Evolutionary conservation across 1,140 invertebrate species (phyloP).

Genomic region (Leptinotarsa lineolata): DNA sequence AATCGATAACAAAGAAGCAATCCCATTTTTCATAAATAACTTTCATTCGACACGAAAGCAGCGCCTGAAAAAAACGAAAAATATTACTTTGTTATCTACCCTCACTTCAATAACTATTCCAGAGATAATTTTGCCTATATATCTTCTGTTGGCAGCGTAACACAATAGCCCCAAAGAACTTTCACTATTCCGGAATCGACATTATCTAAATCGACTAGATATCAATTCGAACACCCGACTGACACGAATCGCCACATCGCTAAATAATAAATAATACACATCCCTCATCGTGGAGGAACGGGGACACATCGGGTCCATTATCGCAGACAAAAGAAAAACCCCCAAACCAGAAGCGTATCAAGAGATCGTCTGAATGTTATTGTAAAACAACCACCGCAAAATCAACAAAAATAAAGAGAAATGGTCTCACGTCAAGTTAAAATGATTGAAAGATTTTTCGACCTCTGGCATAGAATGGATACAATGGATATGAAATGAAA

Average conservation of each 20-base stretch:
- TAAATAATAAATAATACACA: neutral
- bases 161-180: neutral
- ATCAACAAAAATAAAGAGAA: too few species aligned
- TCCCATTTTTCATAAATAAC: too few species aligned
- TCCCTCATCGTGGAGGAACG: neutral
- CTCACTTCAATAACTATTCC: neutral
- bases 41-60: too few species aligned
- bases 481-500: too few species aligned
- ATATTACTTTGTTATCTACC: neutral
- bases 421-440: too few species aligned
- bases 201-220: constrained; percentile 3
- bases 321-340: neutral
- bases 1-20: too few species aligned
- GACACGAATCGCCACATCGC: constrained; percentile 7
- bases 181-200: neutral
- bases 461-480: too few species aligned
- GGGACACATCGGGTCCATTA: neutral
- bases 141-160: neutral
- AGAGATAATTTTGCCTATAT: neutral
- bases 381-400: too few species aligned
- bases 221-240: constrained; percentile 1
- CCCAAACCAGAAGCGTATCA: neutral
- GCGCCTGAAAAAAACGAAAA: neutral
- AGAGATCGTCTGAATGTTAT: too few species aligned
- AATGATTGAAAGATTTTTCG: too few species aligned